Base-by-base conservation (phyloP, 2,888 invertebrate species). In the Salticus scenicus region DNA sequence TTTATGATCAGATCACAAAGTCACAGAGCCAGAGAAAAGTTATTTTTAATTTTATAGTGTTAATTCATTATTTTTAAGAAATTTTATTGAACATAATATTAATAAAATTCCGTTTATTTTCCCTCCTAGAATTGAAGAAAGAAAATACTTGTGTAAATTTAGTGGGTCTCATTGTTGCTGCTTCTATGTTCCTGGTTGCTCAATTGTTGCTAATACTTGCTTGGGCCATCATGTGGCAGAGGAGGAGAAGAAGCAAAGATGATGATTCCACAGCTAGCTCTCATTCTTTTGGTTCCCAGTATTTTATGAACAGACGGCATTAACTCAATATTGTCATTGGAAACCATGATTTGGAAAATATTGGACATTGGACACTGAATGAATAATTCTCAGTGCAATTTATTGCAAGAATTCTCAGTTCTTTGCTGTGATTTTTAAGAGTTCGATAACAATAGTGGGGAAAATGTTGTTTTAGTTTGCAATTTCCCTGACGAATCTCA, bases 201-300 rank as follows among this genome's bases (percentile, higher is more conserved):
- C 97, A 97, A 92, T 93, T 97, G 91, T 95, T 95, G 90, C 94
- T 97, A 88, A 94, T 97, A 89, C 95, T 96, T 70, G 95, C 95
- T 88, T 97, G 96, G 96, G 95, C 96, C 88, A 96, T 96, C 92
- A 94, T 96, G 91, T 96, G 96, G 94, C 96, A 96, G 91, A 93
- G 96, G 89, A 90, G 90, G 85, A 90, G 89, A 78, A 89, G 75
- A 8, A 80, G 51, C 63, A 74, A 79, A 41, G 75, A 80, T 30
- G 75, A 75, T 20, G 74, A 76, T 17, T 71, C 75, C 37, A 71
- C 85, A 24, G 57, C 66, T 31, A 31, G 66, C 28, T 70, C 73
- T 20, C 63, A 69, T 0, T 76, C 86, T 10, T 80, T 80, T n/a
- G 80, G 37, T 0, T 80, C 86, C 0, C 86, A 86, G 24, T 86